phyloP scores from a whole-genome alignment of 1,140 invertebrate species.

The Uloborus diversus region DNA sequence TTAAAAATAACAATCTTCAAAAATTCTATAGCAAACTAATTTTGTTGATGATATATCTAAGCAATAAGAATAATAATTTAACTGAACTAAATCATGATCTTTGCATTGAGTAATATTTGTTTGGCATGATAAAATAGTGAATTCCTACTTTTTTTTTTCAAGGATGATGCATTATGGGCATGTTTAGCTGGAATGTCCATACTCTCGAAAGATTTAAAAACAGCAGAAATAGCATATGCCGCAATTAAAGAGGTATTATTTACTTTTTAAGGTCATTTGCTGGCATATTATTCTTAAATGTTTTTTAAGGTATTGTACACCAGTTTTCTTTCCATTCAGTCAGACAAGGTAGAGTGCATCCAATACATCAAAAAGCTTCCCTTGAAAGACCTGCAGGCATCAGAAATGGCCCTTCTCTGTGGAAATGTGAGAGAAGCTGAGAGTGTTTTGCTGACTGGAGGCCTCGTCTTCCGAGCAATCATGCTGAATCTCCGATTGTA shows the following conservation, averaged over 20 bases:
- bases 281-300: neutral
- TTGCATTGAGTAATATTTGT: too few species aligned
- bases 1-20: too few species aligned
- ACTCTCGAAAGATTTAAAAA: constrained; percentile 78
- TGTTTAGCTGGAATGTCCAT: constrained; percentile 87
- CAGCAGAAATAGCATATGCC: constrained; percentile 93
- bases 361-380: constrained; percentile 78
- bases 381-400: constrained; percentile 73
- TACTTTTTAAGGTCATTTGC: neutral
- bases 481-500: constrained; percentile 82
- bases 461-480: constrained; percentile 79
- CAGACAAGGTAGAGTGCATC: constrained; percentile 91
- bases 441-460: constrained; percentile 80
- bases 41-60: too few species aligned
- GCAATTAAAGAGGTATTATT: constrained; percentile 78
- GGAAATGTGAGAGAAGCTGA: constrained; percentile 84
- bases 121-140: too few species aligned
- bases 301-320: neutral
- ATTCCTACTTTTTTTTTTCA: constrained; percentile 19
- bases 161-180: constrained; percentile 87
- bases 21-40: too few species aligned
- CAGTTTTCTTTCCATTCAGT: too few species aligned
- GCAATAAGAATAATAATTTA: too few species aligned
- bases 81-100: too few species aligned
- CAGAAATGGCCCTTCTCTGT: constrained; percentile 82